Evolutionary conservation across 2,797 vertebrate species (phyloP).

Genomic region (Poecilia velifera): DNA sequence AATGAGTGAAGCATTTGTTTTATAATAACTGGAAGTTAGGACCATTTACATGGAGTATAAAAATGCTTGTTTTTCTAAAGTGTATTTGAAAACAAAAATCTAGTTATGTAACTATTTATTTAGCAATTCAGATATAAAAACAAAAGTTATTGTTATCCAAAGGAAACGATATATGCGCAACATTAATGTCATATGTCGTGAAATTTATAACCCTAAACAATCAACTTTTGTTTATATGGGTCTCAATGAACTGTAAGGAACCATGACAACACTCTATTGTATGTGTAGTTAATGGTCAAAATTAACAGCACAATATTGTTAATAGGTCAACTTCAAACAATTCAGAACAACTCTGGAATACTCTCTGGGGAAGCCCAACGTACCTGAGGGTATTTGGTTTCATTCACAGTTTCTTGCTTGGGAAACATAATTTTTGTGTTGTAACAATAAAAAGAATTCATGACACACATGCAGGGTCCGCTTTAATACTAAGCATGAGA

Average conservation of each 20-base stretch:
- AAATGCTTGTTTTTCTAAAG: not conserved
- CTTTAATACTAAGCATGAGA: not conserved
- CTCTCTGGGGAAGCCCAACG: not conserved
- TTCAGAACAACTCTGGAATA: not conserved
- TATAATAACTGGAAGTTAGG: not conserved
- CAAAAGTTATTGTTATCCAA: not conserved
- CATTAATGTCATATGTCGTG: not conserved
- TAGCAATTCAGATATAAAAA: not conserved
- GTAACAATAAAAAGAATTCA: not conserved
- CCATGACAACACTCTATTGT: not conserved
- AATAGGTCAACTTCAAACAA: not conserved
- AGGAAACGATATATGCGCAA: not conserved
- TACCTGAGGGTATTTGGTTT: slow-evolving; percentile 19
- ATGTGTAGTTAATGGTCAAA: not conserved
- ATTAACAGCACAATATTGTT: not conserved
- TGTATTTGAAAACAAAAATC: not conserved
- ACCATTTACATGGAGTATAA: not conserved
- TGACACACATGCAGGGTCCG: not conserved
- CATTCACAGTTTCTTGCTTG: not conserved
- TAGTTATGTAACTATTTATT: not conserved
- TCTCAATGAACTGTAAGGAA: not conserved
- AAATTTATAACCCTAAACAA: not conserved
- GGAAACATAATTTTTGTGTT: not conserved
- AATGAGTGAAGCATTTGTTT: not conserved
- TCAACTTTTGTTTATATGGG: not conserved